Base-by-base conservation (phyloP, 2,888 invertebrate genomes). In the Marronus borbonicus region DNA sequence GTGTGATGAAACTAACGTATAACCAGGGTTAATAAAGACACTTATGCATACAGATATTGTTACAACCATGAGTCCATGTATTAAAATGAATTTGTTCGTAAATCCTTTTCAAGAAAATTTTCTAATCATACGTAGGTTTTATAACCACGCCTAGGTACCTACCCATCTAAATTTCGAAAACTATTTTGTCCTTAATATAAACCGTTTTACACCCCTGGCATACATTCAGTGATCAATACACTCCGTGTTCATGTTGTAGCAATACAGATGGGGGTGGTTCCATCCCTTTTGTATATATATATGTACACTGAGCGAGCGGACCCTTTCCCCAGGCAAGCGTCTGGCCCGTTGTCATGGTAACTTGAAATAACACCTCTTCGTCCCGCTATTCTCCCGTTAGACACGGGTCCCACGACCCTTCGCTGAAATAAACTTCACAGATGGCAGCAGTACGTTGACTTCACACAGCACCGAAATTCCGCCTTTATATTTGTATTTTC, bases 331-430 rank as follows among this genome's bases (percentile, higher is more conserved):
- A 88, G 80, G 69, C 76, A 80, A 81, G 81, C 81, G 83, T 83
- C 83, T 81, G 82, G 86, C 88, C 85, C 86, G 90, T 90, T 82
- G 86, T 88, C 87, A 90, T 90, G 87, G 89, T 83, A 86, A 79
- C 77, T 58, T 52, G 78, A 76, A 76, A 78, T 62, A 69, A 64
- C 75, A 52, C 70, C 76, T 44, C 55, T 20, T 76, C 62, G 20
- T 24, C 75, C 72, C 72, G 24, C 68, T 44, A 60, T 28, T 70
- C 72, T 44, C 65, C 62, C 50, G 52, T 62, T 28, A 28, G 39
- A 28, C 12, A 12, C 64, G 14, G n/a, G 49, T 62, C 72, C 70
- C 77, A 70, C 77, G 72, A 52, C 24, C 50, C 77, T 72, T 70
- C 62, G 76, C 66, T 68, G 77, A 77, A 77, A 77, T 64, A 70